Evolutionary conservation across 2,113 vertebrate genomes (phyloP).

Genomic region (Rhabdomys dilectus): DNA sequence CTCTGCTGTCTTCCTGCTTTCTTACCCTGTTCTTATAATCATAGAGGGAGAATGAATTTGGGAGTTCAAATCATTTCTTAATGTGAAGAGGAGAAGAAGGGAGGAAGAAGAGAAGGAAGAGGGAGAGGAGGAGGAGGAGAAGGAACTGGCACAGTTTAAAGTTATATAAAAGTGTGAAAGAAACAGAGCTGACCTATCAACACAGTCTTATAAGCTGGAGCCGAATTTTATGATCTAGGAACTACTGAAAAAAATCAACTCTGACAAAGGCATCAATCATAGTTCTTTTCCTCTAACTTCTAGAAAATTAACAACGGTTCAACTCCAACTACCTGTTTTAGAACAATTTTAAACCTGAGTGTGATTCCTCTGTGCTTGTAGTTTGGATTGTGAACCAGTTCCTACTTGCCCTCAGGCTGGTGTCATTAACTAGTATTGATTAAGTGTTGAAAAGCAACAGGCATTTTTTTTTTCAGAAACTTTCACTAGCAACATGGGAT

Average conservation of each 20-base stretch:
- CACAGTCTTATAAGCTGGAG: neutral
- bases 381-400: slow-evolving; percentile 39
- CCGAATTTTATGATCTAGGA: neutral
- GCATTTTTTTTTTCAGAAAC: neutral
- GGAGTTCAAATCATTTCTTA: neutral
- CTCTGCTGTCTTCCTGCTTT: neutral
- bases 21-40: neutral
- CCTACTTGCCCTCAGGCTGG: neutral
- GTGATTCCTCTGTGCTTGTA: slow-evolving; percentile 19
- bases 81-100: neutral
- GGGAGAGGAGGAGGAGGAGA: neutral
- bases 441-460: slow-evolving; percentile 30
- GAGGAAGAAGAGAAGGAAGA: neutral
- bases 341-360: slow-evolving; percentile 50
- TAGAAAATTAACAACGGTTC: neutral
- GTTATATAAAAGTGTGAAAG: slow-evolving; percentile 24
- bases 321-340: neutral
- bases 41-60: neutral
- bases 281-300: slow-evolving; percentile 38
- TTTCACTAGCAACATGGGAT: neutral
- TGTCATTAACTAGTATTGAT: slow-evolving; percentile 54
- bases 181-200: slow-evolving; percentile 51
- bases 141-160: neutral
- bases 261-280: neutral
- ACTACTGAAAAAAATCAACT: neutral